Percentiles rank a stretch among this genome's conserved stretches.
Conservation (phyloP, 1,140 invertebrate genomes). For the Paracyclopina nana region DNA sequence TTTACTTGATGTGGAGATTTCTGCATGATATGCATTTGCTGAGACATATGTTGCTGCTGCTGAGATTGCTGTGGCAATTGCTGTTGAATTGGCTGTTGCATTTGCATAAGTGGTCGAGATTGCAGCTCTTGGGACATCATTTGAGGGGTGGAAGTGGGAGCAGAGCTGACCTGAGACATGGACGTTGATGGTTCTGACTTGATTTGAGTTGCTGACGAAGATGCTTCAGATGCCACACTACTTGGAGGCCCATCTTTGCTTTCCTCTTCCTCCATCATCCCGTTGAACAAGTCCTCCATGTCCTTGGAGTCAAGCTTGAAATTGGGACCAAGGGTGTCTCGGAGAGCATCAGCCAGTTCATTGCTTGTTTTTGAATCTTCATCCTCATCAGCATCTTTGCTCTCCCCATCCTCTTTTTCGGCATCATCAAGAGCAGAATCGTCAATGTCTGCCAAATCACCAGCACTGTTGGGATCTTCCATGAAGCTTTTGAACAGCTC, state of each 20-base stretch:
- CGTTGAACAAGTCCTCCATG: constrained; percentile 18
- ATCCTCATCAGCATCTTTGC: constrained; percentile 9
- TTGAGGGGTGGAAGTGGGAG: too few relatives aligned
- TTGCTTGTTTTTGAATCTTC: constrained; percentile 4
- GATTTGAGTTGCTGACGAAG: too few relatives aligned
- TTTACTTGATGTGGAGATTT: too few relatives aligned
- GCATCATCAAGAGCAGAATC: constrained; percentile 14
- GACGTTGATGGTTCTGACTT: too few relatives aligned
- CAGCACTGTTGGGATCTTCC: constrained; percentile 37
- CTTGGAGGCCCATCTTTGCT: constrained; percentile 3
- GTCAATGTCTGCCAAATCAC: constrained; percentile 15
- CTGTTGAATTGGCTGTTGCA: too few relatives aligned
- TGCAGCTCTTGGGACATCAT: too few relatives aligned
- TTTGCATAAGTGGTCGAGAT: too few relatives aligned
- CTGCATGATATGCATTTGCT: too few relatives aligned
- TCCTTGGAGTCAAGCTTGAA: constrained; percentile 18
- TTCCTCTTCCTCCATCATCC: constrained; percentile 14
- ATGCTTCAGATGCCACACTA: too few relatives aligned
- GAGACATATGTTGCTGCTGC: too few relatives aligned
- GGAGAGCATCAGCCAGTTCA: constrained; percentile 11
- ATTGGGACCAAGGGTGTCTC: constrained; percentile 16
- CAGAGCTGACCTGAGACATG: too few relatives aligned
- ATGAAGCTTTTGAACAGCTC: constrained; percentile 54
- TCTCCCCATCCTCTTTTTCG: constrained; percentile 10
- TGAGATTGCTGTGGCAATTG: too few relatives aligned